phyloP scores from a whole-genome alignment of 2,797 vertebrate genomes.

The Taenioides sp. region DNA sequence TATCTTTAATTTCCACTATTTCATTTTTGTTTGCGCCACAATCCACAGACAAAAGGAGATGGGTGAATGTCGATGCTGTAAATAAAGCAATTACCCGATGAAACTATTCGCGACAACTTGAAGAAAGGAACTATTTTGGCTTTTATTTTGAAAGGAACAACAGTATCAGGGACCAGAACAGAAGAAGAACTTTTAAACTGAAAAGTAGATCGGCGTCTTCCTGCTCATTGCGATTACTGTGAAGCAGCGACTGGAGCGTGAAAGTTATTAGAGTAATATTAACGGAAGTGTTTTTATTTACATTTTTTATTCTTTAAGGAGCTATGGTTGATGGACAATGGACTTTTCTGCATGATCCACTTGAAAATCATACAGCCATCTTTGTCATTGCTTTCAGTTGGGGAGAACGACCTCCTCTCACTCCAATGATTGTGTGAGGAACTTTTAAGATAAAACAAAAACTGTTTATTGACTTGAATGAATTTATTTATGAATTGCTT shows the following conservation, averaged over 20 bases:
- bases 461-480: slow-evolving; percentile 76
- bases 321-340: slow-evolving; percentile 32
- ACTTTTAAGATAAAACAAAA: slow-evolving; percentile 51
- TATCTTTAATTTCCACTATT: slow-evolving; percentile 38
- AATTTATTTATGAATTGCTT: slow-evolving; percentile 78
- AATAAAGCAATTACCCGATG: slow-evolving; percentile 24
- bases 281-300: slow-evolving; percentile 38
- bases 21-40: slow-evolving; percentile 22
- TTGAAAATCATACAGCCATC: slow-evolving; percentile 41
- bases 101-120: slow-evolving; percentile 15
- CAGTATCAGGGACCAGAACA: slow-evolving; percentile 71
- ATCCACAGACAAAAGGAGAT: slow-evolving; percentile 30
- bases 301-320: slow-evolving; percentile 27
- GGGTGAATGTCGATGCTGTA: slow-evolving; percentile 45
- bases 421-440: slow-evolving; percentile 74
- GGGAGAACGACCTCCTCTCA: slow-evolving; percentile 60
- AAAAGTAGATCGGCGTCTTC: slow-evolving; percentile 70
- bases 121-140: slow-evolving; percentile 32
- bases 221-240: slow-evolving; percentile 66
- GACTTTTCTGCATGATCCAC: slow-evolving; percentile 65
- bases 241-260: slow-evolving; percentile 63
- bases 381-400: slow-evolving; percentile 45
- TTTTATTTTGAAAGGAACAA: slow-evolving; percentile 16
- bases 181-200: slow-evolving; percentile 50
- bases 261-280: slow-evolving; percentile 43